A percentile compares a stretch with the other conserved stretches of the same genome.
These are phyloP conservation scores for Caenorhabditis tropicalis DNA, from an alignment of 1,140 invertebrate genomes.

Conservation along the genomic window DNA sequence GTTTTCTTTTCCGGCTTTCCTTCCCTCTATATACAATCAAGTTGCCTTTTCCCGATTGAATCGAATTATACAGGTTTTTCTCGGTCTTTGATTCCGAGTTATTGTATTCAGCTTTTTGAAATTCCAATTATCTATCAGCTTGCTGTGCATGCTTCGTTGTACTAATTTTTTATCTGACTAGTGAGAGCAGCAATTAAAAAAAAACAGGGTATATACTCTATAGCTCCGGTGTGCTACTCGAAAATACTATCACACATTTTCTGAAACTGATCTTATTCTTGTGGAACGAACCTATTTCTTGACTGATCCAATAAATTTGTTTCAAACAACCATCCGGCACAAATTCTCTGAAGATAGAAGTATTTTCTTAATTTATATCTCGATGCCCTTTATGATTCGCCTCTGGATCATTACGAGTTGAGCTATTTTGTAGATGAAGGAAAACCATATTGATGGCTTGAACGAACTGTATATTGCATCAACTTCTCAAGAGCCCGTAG, in stretches of 20 bases:
- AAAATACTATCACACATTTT: neutral
- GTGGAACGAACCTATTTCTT: neutral
- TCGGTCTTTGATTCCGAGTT: neutral
- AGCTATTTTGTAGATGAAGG: neutral
- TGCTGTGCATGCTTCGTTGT: slow-evolving; percentile 2
- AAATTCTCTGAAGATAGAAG: too few species aligned
- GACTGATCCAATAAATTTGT: neutral
- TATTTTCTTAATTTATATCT: too few species aligned
- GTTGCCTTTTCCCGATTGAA: neutral
- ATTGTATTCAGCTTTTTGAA: too few species aligned
- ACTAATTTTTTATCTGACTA: too few species aligned
- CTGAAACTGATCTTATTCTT: neutral
- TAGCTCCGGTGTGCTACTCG: neutral
- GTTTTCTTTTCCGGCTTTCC: neutral
- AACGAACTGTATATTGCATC: neutral
- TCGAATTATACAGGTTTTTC: neutral
- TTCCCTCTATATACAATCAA: neutral
- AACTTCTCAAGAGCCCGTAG: neutral
- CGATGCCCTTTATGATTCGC: too few species aligned
- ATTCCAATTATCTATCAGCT: neutral
- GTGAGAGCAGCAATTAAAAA: too few species aligned
- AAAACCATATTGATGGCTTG: neutral
- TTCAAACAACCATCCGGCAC: too few species aligned
- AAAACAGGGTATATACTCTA: too few species aligned
- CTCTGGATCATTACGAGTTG: too few species aligned